A percentile compares a stretch with the other conserved stretches of the same genome.
Evolutionary conservation across 2,888 invertebrate genomes (phyloP).

Genomic region (Conomelus anceps): DNA sequence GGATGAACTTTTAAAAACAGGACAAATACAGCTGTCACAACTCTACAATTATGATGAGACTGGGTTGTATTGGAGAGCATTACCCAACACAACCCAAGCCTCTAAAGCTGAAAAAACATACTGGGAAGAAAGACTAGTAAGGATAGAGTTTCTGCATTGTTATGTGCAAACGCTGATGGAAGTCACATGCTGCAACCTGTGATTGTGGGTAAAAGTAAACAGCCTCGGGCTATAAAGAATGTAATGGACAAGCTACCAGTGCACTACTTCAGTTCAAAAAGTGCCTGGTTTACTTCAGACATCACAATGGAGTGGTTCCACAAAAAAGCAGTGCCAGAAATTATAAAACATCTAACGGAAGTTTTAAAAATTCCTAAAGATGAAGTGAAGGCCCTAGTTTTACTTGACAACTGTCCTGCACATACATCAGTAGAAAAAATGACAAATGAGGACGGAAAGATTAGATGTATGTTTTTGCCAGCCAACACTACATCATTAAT

Average conservation of each 20-base stretch:
- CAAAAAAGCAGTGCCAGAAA: too few species aligned
- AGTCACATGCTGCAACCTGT: constrained; percentile 5
- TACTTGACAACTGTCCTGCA: too few species aligned
- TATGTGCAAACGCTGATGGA: constrained; percentile 12
- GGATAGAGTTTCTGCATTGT: constrained; percentile 19
- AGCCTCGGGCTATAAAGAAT: constrained; percentile 20
- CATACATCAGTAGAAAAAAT: constrained; percentile 12
- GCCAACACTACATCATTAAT: too few species aligned
- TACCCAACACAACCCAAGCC: constrained; percentile 11
- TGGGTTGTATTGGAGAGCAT: constrained; percentile 8
- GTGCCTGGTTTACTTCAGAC: constrained; percentile 10
- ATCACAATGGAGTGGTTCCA: constrained; percentile 13
- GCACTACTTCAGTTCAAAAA: constrained; percentile 19
- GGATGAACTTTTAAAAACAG: constrained; percentile 11
- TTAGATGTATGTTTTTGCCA: too few species aligned
- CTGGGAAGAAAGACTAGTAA: constrained; percentile 9
- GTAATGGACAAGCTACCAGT: constrained; percentile 11
- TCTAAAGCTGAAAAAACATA: constrained; percentile 10
- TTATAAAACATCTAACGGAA: constrained; percentile 8
- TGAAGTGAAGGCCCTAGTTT: too few species aligned
- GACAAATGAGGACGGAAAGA: constrained; percentile 4
- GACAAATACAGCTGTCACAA: constrained; percentile 14
- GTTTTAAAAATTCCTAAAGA: too few species aligned
- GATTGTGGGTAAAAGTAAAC: constrained; percentile 22
- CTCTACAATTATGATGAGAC: constrained; percentile 10